Conservation (phyloP, 2,888 invertebrate genomes). For the Tinea semifulvella region DNA sequence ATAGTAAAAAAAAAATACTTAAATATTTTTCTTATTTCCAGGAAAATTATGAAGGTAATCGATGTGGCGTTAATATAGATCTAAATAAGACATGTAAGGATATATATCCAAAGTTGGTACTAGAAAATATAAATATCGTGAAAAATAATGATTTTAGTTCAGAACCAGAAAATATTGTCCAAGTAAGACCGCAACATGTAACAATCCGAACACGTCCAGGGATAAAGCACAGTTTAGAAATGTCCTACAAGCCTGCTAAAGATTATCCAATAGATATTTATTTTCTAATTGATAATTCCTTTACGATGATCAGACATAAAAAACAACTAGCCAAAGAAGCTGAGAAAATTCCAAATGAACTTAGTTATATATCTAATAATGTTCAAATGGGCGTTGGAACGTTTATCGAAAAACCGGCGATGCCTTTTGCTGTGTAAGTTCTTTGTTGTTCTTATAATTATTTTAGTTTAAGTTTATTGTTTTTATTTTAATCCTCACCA, state of each 20-base stretch:
- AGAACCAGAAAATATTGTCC: constrained; percentile 27
- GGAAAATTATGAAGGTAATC: constrained; percentile 21
- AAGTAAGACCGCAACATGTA: constrained; percentile 66
- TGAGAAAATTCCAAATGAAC: constrained; percentile 25
- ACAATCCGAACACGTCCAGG: constrained; percentile 58
- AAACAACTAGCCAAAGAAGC: constrained; percentile 56
- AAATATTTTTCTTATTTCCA: constrained; percentile 19
- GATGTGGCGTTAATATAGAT: constrained; percentile 28
- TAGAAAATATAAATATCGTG: neutral
- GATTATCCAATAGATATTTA: constrained; percentile 87
- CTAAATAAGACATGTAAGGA: constrained; percentile 29
- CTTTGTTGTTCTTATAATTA: no score
- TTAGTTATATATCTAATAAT: constrained; percentile 68
- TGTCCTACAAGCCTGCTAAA: constrained; percentile 70
- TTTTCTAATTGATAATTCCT: constrained; percentile 82
- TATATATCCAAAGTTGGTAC: constrained; percentile 23
- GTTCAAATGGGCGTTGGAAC: constrained; percentile 74
- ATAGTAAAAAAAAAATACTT: neutral
- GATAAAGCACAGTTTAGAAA: constrained; percentile 33
- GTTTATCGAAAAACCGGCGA: constrained; percentile 73
- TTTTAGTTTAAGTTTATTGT: no score
- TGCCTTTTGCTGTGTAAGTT: constrained; percentile 68
- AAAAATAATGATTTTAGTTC: constrained; percentile 21
- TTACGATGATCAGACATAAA: constrained; percentile 71
- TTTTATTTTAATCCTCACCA: no score